Conservation (phyloP, 64 coral and sea anemone genomes). For the Montipora sp. region DNA sequence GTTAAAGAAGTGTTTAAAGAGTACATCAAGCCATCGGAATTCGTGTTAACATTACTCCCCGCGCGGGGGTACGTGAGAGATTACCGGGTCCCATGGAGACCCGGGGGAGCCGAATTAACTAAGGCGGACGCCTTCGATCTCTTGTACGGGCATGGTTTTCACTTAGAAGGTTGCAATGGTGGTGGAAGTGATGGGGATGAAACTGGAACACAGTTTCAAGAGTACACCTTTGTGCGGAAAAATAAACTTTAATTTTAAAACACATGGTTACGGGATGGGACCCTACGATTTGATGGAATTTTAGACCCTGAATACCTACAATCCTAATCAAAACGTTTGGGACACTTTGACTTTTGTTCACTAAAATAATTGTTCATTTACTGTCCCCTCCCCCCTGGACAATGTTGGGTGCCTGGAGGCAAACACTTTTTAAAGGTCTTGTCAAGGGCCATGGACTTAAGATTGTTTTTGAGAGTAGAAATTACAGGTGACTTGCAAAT, state of each 20-base stretch:
- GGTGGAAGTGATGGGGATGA: slow-evolving; percentile 19
- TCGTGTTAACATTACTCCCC: slow-evolving; percentile 20
- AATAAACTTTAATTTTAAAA: slow-evolving; percentile 24
- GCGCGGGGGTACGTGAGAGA: slow-evolving; percentile 48
- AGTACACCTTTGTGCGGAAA: slow-evolving; percentile 47
- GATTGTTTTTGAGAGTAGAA: no score
- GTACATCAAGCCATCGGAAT: slow-evolving; percentile 10
- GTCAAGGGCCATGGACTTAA: no score
- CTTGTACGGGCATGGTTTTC: slow-evolving; percentile 42
- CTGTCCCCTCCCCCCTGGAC: no score
- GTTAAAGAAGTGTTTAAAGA: slow-evolving; percentile 49
- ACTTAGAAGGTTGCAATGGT: slow-evolving; percentile 21
- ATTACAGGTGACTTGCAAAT: no score
- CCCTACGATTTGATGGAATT: no score
- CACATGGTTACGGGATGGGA: no score
- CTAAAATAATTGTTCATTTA: no score
- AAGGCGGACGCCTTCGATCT: slow-evolving; percentile 48
- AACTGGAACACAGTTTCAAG: slow-evolving; percentile 37
- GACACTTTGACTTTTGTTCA: no score
- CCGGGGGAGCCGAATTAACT: slow-evolving; percentile 21
- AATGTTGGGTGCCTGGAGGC: no score
- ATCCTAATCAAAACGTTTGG: no score
- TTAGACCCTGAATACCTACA: no score
- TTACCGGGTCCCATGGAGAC: slow-evolving; percentile 38
- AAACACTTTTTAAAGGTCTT: no score